These are phyloP conservation scores for Coenonympha glycerion DNA, from an alignment of 2,888 invertebrate genomes.

Conservation along the genomic window DNA sequence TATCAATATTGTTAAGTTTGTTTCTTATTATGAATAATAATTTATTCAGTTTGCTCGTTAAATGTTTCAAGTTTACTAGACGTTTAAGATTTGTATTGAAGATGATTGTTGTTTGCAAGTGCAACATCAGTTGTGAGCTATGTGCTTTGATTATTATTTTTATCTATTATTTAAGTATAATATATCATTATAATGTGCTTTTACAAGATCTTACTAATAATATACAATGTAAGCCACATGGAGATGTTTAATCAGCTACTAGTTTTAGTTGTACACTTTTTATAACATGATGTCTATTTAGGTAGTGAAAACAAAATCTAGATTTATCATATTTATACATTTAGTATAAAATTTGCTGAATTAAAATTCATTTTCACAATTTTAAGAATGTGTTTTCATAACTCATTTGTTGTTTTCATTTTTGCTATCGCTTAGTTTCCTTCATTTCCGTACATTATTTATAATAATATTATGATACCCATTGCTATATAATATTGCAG, in stretches of 20 bases:
- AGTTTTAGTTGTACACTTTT: constrained; percentile 77
- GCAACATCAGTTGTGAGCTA: constrained; percentile 69
- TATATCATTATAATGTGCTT: constrained; percentile 73
- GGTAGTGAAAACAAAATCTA: constrained; percentile 75
- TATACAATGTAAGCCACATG: constrained; percentile 74
- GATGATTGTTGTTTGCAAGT: constrained; percentile 70
- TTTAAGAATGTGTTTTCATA: constrained; percentile 58
- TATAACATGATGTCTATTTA: constrained; percentile 76
- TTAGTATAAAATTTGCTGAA: constrained; percentile 77
- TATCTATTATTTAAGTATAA: constrained; percentile 75
- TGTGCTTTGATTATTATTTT: constrained; percentile 72
- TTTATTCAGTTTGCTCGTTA: constrained; percentile 77
- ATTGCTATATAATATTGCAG: too few relatives aligned
- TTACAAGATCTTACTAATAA: constrained; percentile 75
- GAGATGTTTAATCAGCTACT: constrained; percentile 76
- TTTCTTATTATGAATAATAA: constrained; percentile 73
- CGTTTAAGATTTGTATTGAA: constrained; percentile 72
- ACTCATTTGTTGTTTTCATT: constrained; percentile 15
- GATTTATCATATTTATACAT: constrained; percentile 77
- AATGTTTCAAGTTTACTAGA: constrained; percentile 76
- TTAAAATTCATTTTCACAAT: constrained; percentile 77
- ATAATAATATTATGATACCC: not conserved
- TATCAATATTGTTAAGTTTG: constrained; percentile 76
- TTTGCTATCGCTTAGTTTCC: constrained; percentile 9
- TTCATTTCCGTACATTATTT: too few relatives aligned